Conservation (phyloP, 2,888 invertebrate species). For the Serrognathus titanus region DNA sequence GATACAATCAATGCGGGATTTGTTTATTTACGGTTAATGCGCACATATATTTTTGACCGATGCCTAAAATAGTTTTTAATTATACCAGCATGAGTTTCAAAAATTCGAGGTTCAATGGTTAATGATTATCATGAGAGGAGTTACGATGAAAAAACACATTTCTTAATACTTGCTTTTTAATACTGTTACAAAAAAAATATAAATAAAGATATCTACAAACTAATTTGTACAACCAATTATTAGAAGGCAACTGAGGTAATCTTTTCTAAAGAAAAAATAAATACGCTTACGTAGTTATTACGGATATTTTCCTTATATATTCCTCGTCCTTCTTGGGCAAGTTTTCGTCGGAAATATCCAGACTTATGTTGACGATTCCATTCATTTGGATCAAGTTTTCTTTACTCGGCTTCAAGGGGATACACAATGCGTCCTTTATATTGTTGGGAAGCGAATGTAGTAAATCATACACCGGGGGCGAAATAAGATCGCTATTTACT, state of each 20-base stretch:
- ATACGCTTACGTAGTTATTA: conserved; percentile 11
- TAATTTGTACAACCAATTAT: not conserved
- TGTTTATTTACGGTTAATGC: too few relatives aligned
- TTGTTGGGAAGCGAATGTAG: conserved; percentile 52
- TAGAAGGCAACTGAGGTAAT: not conserved
- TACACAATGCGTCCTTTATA: conserved; percentile 46
- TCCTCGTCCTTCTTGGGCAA: conserved; percentile 7
- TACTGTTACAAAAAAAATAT: not conserved
- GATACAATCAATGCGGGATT: too few relatives aligned
- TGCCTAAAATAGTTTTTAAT: too few relatives aligned
- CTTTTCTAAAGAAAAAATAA: not conserved
- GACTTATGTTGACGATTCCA: conserved; percentile 34
- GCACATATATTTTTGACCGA: too few relatives aligned
- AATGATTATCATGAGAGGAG: too few relatives aligned
- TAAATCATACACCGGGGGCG: conserved; percentile 62
- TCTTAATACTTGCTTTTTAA: not conserved
- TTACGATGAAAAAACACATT: too few relatives aligned
- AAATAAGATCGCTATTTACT: conserved; percentile 64
- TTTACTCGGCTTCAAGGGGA: conserved; percentile 34
- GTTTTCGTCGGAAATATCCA: conserved; percentile 34
- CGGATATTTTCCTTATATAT: conserved; percentile 13
- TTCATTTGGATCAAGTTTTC: conserved; percentile 19
- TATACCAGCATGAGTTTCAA: too few relatives aligned
- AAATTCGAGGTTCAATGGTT: too few relatives aligned
- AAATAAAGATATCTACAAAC: not conserved